Evolutionary conservation across 2,888 invertebrate genomes (phyloP).

Genomic region (Lottia scabra): DNA sequence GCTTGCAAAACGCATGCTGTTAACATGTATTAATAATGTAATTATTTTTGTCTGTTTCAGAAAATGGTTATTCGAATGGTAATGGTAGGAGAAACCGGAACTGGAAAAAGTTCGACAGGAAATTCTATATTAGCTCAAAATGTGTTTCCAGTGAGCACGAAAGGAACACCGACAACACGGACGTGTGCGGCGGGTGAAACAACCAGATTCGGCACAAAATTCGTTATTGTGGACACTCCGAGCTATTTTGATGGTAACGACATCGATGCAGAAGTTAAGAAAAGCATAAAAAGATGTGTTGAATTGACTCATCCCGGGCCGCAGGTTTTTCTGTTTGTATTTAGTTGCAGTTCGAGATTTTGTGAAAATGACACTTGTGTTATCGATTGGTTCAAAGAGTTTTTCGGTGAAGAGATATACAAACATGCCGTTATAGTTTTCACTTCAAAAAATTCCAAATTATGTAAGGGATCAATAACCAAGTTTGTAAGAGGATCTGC

Average conservation of each 20-base stretch:
- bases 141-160: not conserved
- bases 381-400: not conserved
- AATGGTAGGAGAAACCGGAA: not conserved
- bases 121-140: not conserved
- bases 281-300: not conserved
- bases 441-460: not conserved
- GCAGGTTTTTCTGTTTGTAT: not conserved
- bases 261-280: not conserved
- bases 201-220: not conserved
- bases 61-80: conserved; percentile 1
- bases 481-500: not conserved
- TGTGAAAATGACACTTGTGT: not conserved
- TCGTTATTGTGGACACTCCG: not conserved
- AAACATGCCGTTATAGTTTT: not conserved
- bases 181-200: not conserved
- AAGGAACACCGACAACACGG: not conserved
- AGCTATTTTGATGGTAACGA: not conserved
- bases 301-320: not conserved
- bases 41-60: too few species aligned
- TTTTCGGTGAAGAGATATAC: not conserved
- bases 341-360: not conserved
- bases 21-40: too few species aligned
- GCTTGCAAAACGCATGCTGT: too few species aligned
- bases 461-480: not conserved
- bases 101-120: not conserved